phyloP scores from a whole-genome alignment of 2,797 vertebrate species.

The Chromobotia macracanthus region DNA sequence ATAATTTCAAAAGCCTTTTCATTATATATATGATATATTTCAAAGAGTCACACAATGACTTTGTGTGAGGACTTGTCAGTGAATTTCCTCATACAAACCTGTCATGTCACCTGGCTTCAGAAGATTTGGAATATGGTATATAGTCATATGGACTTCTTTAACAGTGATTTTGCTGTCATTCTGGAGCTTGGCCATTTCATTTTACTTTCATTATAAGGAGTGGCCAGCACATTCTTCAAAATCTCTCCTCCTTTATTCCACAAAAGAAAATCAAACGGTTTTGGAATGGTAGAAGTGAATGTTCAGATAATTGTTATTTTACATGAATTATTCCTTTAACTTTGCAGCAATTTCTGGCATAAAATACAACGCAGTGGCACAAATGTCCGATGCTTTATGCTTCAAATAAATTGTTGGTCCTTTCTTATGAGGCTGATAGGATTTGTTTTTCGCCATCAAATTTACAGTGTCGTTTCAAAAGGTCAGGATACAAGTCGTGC shows the following conservation, averaged over 20 bases:
- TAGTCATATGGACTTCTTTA: too few species aligned
- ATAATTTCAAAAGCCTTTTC: too few species aligned
- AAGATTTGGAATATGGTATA: too few species aligned
- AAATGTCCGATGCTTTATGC: background rate
- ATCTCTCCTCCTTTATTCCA: background rate
- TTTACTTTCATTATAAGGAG: too few species aligned
- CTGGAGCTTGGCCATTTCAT: too few species aligned
- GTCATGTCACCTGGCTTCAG: too few species aligned
- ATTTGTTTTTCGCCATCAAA: constrained; percentile 13
- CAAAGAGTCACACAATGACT: too few species aligned
- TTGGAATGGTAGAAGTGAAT: background rate
- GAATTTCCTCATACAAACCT: too few species aligned
- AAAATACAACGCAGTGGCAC: background rate
- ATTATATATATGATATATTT: too few species aligned
- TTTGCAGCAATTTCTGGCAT: background rate
- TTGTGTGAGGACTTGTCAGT: too few species aligned
- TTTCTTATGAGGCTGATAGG: constrained; percentile 5
- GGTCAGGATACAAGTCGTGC: constrained; percentile 8
- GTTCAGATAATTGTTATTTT: background rate
- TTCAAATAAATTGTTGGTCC: background rate
- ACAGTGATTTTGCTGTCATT: too few species aligned
- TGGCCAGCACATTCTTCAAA: background rate
- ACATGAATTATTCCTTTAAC: background rate
- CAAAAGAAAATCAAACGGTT: too few species aligned
- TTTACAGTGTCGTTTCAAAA: background rate